phyloP scores from a whole-genome alignment of 1,140 invertebrate genomes.

The Bombus vancouverensis region DNA sequence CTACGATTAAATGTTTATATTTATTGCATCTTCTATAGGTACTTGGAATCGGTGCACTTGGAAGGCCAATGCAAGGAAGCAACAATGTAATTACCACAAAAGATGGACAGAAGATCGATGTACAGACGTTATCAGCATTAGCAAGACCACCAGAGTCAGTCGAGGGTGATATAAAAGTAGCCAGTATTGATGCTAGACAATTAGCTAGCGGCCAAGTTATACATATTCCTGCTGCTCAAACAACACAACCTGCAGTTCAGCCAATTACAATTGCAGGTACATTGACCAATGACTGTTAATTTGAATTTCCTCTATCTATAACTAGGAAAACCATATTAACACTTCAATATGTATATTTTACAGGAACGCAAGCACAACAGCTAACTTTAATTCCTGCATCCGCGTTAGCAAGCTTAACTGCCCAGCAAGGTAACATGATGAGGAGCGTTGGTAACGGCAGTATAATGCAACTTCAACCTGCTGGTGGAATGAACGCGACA shows the following conservation, averaged over 20 bases:
- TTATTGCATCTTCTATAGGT: conserved; percentile 67
- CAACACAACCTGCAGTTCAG: conserved; percentile 79
- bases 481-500: conserved; percentile 70
- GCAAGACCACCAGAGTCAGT: conserved; percentile 74
- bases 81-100: conserved; percentile 78
- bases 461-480: conserved; percentile 80
- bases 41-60: conserved; percentile 77
- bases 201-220: conserved; percentile 80
- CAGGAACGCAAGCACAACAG: conserved; percentile 87
- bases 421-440: conserved; percentile 78
- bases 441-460: conserved; percentile 75
- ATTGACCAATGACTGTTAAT: not conserved
- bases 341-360: not conserved
- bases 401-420: conserved; percentile 78
- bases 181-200: conserved; percentile 80
- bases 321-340: not conserved
- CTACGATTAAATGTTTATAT: not conserved
- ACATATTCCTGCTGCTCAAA: conserved; percentile 79
- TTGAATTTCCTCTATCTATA: not conserved
- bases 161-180: conserved; percentile 78
- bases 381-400: conserved; percentile 88
- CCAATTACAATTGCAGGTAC: conserved; percentile 85
- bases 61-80: conserved; percentile 68
- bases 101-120: conserved; percentile 81
- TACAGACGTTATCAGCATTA: conserved; percentile 76